Conservation (phyloP, 2,113 vertebrate species). For the Procapra przewalskii region DNA sequence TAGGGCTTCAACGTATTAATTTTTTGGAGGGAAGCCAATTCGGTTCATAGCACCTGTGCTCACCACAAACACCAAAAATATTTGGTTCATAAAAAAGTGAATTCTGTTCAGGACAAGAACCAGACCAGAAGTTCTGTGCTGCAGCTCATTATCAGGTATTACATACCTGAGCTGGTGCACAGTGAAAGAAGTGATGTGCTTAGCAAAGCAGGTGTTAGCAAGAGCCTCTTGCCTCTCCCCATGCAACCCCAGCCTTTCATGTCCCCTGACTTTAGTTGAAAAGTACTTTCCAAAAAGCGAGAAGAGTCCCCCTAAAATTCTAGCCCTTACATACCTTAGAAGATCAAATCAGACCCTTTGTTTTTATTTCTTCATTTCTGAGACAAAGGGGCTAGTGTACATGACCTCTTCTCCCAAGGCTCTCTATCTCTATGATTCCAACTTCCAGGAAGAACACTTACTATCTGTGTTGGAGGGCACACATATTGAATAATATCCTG, state of each 20-base stretch:
- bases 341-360: background rate
- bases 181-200: background rate
- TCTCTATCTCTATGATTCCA: background rate
- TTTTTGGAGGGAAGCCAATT: background rate
- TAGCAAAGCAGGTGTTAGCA: background rate
- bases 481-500: background rate
- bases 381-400: background rate
- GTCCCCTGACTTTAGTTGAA: background rate
- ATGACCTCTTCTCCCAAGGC: background rate
- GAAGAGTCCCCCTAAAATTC: background rate
- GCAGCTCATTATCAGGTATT: background rate
- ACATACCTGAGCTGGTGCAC: background rate
- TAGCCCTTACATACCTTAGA: background rate
- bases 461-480: background rate
- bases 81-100: background rate
- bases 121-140: background rate
- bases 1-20: background rate
- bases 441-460: background rate
- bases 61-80: background rate
- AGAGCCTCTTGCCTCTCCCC: background rate
- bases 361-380: slow-evolving; percentile 13
- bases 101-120: background rate
- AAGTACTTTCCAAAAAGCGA: background rate
- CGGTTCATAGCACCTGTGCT: background rate
- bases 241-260: background rate